Conservation (phyloP, 2,113 vertebrate genomes). For the Psephotus haematonotus region DNA sequence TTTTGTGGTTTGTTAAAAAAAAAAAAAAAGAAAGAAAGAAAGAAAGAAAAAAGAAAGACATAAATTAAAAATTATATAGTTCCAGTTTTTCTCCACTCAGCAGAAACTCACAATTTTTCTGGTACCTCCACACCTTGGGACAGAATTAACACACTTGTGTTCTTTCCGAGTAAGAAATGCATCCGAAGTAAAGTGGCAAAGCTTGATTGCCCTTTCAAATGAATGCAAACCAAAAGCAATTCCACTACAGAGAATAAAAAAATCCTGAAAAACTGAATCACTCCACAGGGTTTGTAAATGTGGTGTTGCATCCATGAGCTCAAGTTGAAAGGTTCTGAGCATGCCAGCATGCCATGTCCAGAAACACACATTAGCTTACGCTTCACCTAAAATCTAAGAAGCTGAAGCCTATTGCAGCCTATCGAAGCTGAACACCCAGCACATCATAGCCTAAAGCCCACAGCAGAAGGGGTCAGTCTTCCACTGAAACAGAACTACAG, state of each 20-base stretch:
- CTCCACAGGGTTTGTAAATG: neutral
- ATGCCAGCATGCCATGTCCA: rapidly evolving
- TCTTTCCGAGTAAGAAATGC: neutral
- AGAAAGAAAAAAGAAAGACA: too few species aligned
- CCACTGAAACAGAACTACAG: neutral
- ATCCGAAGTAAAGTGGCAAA: neutral
- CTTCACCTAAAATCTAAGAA: neutral
- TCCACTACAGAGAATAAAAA: neutral
- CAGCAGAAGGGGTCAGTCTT: neutral
- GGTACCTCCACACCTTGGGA: neutral
- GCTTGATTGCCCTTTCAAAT: neutral
- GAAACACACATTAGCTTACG: neutral
- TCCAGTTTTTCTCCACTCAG: neutral
- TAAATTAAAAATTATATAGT: neutral
- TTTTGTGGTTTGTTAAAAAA: neutral
- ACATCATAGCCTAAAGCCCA: neutral
- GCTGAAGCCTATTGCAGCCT: neutral
- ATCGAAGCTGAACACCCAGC: neutral
- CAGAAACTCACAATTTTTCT: neutral
- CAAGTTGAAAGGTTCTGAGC: neutral
- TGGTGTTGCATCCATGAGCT: neutral
- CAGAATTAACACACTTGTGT: neutral
- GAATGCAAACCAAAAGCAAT: neutral
- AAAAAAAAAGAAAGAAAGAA: neutral
- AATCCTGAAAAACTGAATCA: neutral